Conservation (phyloP, 2,113 vertebrate genomes). For the Caracal caracal region DNA sequence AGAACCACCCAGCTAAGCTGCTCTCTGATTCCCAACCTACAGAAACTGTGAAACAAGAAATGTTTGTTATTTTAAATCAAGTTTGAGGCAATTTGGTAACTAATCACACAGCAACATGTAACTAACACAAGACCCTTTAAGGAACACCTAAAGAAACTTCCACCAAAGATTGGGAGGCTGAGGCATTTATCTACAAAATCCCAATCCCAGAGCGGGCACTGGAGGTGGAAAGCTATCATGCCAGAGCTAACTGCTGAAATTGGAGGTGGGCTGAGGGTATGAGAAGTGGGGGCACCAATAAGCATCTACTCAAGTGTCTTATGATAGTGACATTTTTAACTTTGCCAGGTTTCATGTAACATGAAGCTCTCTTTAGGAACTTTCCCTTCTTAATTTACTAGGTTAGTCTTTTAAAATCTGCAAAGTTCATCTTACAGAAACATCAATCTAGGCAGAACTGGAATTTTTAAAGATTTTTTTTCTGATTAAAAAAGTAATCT, state of each 20-base stretch:
- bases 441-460: neutral
- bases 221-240: neutral
- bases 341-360: neutral
- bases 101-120: neutral
- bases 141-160: neutral
- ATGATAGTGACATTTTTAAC: neutral
- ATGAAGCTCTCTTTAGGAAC: neutral
- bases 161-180: neutral
- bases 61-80: neutral
- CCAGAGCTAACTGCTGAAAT: neutral
- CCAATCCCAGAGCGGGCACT: neutral
- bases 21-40: neutral
- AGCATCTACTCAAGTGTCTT: neutral
- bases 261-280: neutral
- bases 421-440: neutral
- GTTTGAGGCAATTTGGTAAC: neutral
- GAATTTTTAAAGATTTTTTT: constrained; percentile 23
- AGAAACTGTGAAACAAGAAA: neutral
- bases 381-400: neutral
- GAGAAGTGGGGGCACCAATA: no score
- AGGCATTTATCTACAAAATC: neutral
- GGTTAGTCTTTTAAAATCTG: neutral
- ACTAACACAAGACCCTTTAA: neutral
- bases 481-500: neutral
- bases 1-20: neutral